Evolutionary conservation across 2,113 vertebrate genomes (phyloP).

Genomic region (Entomyzon cyanotis): DNA sequence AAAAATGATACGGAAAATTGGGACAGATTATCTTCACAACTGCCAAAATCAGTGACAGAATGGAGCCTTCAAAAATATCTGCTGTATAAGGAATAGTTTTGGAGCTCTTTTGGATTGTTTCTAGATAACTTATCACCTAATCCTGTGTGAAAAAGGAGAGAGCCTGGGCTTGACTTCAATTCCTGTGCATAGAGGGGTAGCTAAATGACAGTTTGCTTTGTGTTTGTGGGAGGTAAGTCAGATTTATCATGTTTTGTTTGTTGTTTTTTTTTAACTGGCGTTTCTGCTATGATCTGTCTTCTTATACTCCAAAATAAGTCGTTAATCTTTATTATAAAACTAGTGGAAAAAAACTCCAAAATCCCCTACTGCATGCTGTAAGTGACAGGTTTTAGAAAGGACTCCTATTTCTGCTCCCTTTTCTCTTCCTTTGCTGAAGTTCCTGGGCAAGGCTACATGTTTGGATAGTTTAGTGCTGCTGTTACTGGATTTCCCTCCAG

Average conservation of each 20-base stretch:
- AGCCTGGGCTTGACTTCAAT: constrained; percentile 46
- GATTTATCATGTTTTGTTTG: background rate
- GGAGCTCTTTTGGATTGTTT: constrained; percentile 27
- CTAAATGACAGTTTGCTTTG: constrained; percentile 47
- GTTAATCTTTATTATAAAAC: background rate
- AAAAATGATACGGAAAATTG: background rate
- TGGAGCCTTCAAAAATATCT: background rate
- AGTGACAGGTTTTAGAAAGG: background rate
- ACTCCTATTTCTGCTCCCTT: background rate
- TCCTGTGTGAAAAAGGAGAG: constrained; percentile 33
- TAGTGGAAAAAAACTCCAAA: background rate
- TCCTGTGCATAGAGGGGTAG: background rate
- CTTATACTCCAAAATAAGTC: background rate
- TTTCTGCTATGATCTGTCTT: background rate
- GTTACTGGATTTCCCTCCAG: background rate
- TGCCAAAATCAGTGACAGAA: constrained; percentile 14
- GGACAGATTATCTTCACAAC: background rate
- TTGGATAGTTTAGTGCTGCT: background rate
- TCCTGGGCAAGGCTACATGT: background rate
- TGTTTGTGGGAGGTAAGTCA: constrained; percentile 37
- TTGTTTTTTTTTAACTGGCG: background rate
- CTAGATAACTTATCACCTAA: constrained; percentile 50
- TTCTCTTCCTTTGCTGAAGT: background rate
- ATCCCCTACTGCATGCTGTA: background rate
- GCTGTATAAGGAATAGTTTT: constrained; percentile 15